These are phyloP conservation scores for Eudorcas thomsonii DNA, from an alignment of 2,113 vertebrate species.

Conservation along the genomic window DNA sequence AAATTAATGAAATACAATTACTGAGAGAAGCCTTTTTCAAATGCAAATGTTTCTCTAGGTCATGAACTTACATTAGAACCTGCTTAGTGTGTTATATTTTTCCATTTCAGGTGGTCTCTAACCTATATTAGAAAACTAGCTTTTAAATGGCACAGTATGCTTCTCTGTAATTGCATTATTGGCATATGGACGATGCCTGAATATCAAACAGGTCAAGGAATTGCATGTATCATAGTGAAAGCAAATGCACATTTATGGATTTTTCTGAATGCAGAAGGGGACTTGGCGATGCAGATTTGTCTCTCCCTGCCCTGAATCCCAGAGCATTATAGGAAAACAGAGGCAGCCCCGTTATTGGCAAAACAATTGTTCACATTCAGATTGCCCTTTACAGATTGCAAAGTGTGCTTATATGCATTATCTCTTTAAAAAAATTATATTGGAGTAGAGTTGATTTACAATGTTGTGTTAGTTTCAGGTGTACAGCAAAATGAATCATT, in stretches of 20 bases:
- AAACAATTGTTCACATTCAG: not conserved
- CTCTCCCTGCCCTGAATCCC: not conserved
- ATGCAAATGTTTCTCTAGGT: conserved; percentile 21
- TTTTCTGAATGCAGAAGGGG: not conserved
- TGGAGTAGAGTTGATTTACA: not conserved
- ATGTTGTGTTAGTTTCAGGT: not conserved
- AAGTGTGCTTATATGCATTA: not conserved
- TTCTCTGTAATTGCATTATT: not conserved
- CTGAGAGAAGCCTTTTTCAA: conserved; percentile 43
- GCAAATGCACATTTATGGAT: too few relatives aligned
- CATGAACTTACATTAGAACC: not conserved
- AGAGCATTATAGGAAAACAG: not conserved
- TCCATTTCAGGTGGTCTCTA: not conserved
- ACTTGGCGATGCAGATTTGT: not conserved
- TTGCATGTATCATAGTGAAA: not conserved
- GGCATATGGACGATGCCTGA: not conserved
- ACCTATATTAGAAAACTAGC: not conserved
- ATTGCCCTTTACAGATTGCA: too few relatives aligned
- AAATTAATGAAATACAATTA: conserved; percentile 20
- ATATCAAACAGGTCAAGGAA: not conserved
- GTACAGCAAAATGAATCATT: not conserved
- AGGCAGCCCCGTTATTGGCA: not conserved
- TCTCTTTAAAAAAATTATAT: not conserved
- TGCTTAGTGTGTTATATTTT: not conserved
- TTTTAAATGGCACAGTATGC: not conserved